Evolutionary conservation across 1,140 invertebrate genomes (phyloP).

Genomic region (Danaus plexippus): DNA sequence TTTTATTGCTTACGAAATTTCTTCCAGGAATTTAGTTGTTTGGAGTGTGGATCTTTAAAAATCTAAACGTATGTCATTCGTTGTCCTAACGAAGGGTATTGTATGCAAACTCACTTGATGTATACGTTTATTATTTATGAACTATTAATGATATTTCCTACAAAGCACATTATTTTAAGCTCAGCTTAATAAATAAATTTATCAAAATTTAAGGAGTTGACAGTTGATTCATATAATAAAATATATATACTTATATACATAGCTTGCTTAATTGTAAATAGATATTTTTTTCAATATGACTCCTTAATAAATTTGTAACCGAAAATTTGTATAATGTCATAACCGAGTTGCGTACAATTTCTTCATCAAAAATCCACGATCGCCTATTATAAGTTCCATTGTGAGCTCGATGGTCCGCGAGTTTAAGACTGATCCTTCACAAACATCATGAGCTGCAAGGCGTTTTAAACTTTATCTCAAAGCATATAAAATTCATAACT

Average conservation of each 20-base stretch:
- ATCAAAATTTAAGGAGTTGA: too few species aligned
- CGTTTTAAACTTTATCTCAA: slow-evolving; percentile 37
- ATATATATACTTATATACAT: too few species aligned
- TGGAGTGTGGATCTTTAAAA: not conserved
- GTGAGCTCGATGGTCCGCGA: slow-evolving; percentile 50
- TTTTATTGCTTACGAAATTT: slow-evolving; percentile 10
- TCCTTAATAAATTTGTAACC: too few species aligned
- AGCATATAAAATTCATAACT: slow-evolving; percentile 42
- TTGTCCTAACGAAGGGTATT: slow-evolving; percentile 50
- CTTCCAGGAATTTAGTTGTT: not conserved
- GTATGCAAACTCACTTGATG: slow-evolving; percentile 68
- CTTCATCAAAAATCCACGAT: slow-evolving; percentile 54
- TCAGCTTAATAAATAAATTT: too few species aligned
- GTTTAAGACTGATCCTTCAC: slow-evolving; percentile 51
- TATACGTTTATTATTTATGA: too few species aligned
- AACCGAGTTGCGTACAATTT: slow-evolving; percentile 28
- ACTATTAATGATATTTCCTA: too few species aligned
- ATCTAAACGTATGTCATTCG: slow-evolving; percentile 9
- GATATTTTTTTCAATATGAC: too few species aligned
- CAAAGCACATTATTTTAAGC: too few species aligned
- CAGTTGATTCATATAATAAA: too few species aligned
- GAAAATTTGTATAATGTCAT: too few species aligned
- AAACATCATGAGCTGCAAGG: slow-evolving; percentile 31
- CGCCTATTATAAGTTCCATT: slow-evolving; percentile 63
- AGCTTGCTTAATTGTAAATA: too few species aligned